Percentiles rank a stretch among this genome's conserved stretches.
phyloP scores from a whole-genome alignment of 35 echinoderm and acorn worm species.

The Patiria miniata region DNA sequence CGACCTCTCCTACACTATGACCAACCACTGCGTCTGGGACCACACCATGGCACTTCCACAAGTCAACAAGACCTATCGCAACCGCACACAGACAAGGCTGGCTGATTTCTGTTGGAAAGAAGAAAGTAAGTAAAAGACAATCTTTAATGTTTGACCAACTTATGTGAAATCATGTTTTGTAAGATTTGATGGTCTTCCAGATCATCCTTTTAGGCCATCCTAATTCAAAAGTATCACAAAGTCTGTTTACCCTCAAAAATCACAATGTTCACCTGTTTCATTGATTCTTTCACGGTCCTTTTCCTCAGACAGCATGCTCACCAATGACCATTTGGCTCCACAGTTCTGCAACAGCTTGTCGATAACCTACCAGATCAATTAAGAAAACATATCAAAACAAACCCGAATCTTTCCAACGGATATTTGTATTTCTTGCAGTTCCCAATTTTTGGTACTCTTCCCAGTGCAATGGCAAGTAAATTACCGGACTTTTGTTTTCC shows the following conservation, averaged over 20 bases:
- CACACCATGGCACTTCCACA: constrained; percentile 36
- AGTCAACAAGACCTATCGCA: constrained; percentile 45
- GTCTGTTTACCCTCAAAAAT: neutral
- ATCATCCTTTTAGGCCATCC: too few species aligned
- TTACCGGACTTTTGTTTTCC: too few species aligned
- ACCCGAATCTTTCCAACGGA: too few species aligned
- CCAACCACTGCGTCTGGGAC: constrained; percentile 43
- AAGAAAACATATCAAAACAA: too few species aligned
- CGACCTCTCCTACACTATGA: constrained; percentile 65
- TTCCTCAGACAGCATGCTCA: constrained; percentile 44
- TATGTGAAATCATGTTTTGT: too few species aligned
- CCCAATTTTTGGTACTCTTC: too few species aligned
- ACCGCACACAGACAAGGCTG: constrained; percentile 51
- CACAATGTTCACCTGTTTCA: constrained; percentile 41
- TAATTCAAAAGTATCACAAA: too few species aligned
- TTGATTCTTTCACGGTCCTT: constrained; percentile 36
- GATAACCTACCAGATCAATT: constrained; percentile 49
- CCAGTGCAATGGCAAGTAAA: too few species aligned
- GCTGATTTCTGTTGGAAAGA: constrained; percentile 21
- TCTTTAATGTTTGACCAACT: too few species aligned
- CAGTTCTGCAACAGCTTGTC: constrained; percentile 38
- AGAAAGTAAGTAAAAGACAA: neutral
- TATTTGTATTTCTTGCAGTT: too few species aligned
- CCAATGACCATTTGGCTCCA: constrained; percentile 66
- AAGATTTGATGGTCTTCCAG: too few species aligned